These are phyloP conservation scores for Alectura lathami DNA, from an alignment of 2,113 vertebrate genomes.

Conservation along the genomic window DNA sequence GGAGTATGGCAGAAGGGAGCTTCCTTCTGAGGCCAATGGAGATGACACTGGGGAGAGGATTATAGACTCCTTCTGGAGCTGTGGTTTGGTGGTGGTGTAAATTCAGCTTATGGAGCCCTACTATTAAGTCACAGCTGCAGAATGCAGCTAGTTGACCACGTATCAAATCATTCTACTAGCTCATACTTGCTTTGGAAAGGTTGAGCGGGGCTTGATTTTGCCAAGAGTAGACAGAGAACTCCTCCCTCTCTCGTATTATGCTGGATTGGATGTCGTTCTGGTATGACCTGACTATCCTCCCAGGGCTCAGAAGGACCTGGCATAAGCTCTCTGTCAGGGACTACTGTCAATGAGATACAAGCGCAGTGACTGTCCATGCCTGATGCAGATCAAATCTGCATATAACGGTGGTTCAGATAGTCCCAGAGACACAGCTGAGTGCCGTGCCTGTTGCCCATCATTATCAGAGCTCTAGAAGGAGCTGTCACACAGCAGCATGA, in stretches of 20 bases:
- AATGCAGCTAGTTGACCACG: not conserved
- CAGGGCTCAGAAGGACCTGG: not conserved
- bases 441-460: not conserved
- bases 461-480: not conserved
- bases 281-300: not conserved
- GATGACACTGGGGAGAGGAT: not conserved
- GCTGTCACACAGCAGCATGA: not conserved
- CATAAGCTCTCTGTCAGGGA: not conserved
- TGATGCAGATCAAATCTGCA: not conserved
- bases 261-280: not conserved
- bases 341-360: not conserved
- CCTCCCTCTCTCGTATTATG: not conserved
- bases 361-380: not conserved
- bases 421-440: not conserved
- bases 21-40: constrained; percentile 18
- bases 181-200: not conserved
- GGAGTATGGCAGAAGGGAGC: not conserved
- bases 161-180: not conserved
- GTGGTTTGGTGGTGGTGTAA: not conserved
- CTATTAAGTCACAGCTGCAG: not conserved
- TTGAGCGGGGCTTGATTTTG: not conserved
- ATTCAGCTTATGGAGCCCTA: not conserved
- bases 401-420: not conserved
- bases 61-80: not conserved
- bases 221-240: not conserved